A percentile compares a stretch with the other conserved stretches of the same genome.
Evolutionary conservation across 2,113 vertebrate species (phyloP).

Genomic region (Ursus arctos): DNA sequence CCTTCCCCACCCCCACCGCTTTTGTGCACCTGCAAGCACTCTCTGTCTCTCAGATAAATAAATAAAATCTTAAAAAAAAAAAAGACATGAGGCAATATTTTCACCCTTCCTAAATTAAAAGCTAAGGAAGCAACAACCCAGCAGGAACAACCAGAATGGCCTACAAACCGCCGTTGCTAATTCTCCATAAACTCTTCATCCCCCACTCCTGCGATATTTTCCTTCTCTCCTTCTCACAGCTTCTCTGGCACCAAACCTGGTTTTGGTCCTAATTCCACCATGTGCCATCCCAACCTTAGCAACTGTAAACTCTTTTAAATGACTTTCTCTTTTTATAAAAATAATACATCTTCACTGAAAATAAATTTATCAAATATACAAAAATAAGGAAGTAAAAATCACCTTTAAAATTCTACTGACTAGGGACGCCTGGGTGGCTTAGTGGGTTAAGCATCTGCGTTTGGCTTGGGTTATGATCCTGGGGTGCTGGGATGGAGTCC

Average conservation of each 20-base stretch:
- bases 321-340: neutral
- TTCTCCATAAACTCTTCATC: neutral
- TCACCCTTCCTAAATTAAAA: neutral
- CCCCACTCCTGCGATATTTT: neutral
- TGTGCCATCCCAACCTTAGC: neutral
- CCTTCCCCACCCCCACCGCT: too few relatives aligned
- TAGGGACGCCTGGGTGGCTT: neutral
- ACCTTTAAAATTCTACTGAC: neutral
- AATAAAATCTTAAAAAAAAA: neutral
- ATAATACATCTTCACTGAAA: neutral
- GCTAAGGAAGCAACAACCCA: neutral
- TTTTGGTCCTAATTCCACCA: neutral
- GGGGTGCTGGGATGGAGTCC: too few relatives aligned
- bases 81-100: neutral
- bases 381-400: conserved; percentile 18
- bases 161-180: neutral
- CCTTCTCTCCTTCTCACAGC: neutral
- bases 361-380: conserved; percentile 17
- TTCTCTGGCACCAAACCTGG: neutral
- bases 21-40: neutral
- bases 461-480: neutral
- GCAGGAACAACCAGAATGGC: neutral
- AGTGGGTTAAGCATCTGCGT: neutral
- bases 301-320: neutral
- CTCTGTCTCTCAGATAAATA: neutral